Evolutionary conservation across 2,113 vertebrate species (phyloP), one percentile per base, ranked within the genome.

Genomic region (Trematomus loennbergii): DNA sequence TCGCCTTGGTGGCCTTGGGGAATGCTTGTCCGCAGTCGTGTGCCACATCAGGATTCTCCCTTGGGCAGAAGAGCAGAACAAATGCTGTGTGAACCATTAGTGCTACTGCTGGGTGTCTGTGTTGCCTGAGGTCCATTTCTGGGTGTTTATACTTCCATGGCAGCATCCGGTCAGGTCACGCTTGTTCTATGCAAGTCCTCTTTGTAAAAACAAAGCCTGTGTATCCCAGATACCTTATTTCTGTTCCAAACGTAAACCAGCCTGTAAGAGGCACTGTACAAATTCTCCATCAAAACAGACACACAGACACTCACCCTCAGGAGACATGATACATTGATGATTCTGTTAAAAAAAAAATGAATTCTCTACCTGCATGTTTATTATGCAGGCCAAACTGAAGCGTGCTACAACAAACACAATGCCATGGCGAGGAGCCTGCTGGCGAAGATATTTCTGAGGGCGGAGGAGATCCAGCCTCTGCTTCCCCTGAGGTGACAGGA

Each of bases 231-330:
- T 74, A 54, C 25, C 25, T 71, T 66, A 8, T 67, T 81, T 69
- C 29, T 70, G 48, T 69, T 75, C 52, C 40, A 53, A 62, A 68
- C 62, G 65, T 57, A 62, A 84, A 84, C 50, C 75, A 80, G 57
- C 63, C 72, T 68, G 75, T 66, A 29, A 61, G 82, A 72, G 52
- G 68, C 50, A 40, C 36, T 40, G 36, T 40, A 71, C 66, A 17
- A 74, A 25, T n/a, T 29, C 4, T 46, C 29, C 63, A 33, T 75
- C 48, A 82, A 72, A 77, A 72, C 49, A 73, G 20, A 80, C 22
- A 36, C 40, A 73, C 22, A 63, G 29, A 29, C 12, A 33, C 18
- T 36, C 18, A 60, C 22, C 50, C 57, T 50, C 18, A 40, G 25
- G 75, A 77, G 58, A 81, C 36, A n/a, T 5, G 0, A 8, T 36